Base-by-base conservation (phyloP, 2,888 invertebrate genomes). In the Drosophila trichaetosa region DNA sequence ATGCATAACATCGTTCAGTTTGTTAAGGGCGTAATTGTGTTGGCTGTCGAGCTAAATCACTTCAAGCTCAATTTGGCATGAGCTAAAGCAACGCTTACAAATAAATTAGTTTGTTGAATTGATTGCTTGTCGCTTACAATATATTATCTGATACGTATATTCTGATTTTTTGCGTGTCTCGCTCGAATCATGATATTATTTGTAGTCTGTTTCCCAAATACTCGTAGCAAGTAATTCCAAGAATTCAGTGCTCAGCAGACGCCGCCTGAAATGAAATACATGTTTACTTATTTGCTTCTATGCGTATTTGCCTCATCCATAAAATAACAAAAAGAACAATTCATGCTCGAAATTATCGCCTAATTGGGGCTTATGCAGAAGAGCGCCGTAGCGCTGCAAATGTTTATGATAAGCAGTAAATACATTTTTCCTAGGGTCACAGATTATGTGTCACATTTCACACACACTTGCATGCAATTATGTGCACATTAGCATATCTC, bases 231-330 rank as follows among this genome's bases (percentile, higher is more conserved):
- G 36, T 36, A 27, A 18, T 36, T 27, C 11, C 18, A 29, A 10
- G 29, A 18, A 40, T 29, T 56, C 5, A 29, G 16, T 40, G 8
- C 4, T 4, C 3, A 33, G 11, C 21, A 24, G 53, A 57, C 29
- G 4, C 0, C 2, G 13, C 0, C 27, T n/a, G 46, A 56, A 70
- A 38, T 56, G 38, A 66, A 60, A 24, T 61, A 48, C 49, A 49
- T 69, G 66, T 80, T 80, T 73, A 80, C 68, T 70, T 70, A 76
- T 82, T 75, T 61, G 63, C 18, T 27, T 38, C 72, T 64, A 64
- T 80, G 69, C 7, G 42, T 54, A 36, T 46, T 46, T 29, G 21
- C 1, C 42, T 31, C 48, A 42, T 46, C 58, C 61, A 59, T 29
- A 65, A 58, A 52, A 40, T 21, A 34, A 11, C 16, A 49, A n/a